phyloP scores from a whole-genome alignment of 2,113 vertebrate species.

The Urocynchramus pylzowi region DNA sequence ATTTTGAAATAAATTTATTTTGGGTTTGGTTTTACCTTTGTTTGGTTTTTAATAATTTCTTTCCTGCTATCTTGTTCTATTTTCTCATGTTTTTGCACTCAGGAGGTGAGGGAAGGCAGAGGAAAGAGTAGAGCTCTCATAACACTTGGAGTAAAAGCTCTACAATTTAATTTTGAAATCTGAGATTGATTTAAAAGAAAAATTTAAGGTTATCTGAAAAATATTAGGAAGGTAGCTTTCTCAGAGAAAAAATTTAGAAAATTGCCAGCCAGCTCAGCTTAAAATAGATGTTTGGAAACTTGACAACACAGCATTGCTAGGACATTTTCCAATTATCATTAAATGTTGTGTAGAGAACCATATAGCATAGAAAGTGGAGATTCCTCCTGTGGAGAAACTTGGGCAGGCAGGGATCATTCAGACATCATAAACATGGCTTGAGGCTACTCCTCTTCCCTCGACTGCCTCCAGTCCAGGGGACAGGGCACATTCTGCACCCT shows the following conservation, averaged over 20 bases:
- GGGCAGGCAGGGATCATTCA: neutral
- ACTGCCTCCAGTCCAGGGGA: neutral
- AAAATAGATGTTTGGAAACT: neutral
- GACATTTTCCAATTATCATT: neutral
- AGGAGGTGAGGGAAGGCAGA: neutral
- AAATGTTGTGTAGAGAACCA: neutral
- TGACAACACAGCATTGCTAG: neutral
- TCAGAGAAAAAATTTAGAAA: neutral
- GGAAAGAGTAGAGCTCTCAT: neutral
- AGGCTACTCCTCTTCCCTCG: neutral
- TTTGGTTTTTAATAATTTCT: neutral
- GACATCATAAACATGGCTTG: neutral
- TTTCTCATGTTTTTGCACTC: neutral
- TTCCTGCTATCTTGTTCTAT: neutral
- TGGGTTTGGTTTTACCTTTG: neutral
- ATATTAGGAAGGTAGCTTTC: neutral
- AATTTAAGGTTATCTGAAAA: neutral
- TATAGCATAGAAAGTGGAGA: neutral
- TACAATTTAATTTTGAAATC: neutral
- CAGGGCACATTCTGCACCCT: neutral
- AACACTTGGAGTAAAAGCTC: neutral
- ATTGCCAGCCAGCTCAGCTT: neutral
- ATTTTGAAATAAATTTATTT: neutral
- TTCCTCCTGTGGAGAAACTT: neutral
- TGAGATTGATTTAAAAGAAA: neutral